These are phyloP conservation scores for Platycercus adscitus DNA, from an alignment of 2,113 vertebrate genomes.

Conservation along the genomic window DNA sequence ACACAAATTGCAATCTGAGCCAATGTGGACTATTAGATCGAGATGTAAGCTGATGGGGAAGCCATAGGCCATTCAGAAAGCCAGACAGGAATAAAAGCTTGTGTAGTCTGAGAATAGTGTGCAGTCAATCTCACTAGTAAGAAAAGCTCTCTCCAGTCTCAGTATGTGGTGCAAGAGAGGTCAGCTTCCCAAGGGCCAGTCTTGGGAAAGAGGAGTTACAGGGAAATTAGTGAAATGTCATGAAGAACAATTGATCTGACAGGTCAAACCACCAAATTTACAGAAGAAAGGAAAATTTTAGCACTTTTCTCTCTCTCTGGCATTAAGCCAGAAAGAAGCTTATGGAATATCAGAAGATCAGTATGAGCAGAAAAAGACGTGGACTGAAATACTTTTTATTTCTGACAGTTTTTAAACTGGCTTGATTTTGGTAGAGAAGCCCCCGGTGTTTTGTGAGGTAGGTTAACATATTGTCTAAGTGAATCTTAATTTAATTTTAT, in stretches of 20 bases:
- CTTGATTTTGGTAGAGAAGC: background rate
- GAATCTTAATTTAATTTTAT: background rate
- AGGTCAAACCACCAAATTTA: background rate
- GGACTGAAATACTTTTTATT: background rate
- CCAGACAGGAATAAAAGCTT: background rate
- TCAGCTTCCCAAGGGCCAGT: background rate
- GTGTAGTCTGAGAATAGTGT: background rate
- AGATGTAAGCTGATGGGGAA: background rate
- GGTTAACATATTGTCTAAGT: background rate
- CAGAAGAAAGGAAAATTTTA: background rate
- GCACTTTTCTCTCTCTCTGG: background rate
- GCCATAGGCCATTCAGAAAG: background rate
- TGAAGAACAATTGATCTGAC: background rate
- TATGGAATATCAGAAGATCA: background rate
- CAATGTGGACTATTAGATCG: background rate
- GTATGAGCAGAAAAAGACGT: background rate
- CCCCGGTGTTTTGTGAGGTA: background rate
- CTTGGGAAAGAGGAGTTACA: background rate
- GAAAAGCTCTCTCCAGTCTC: background rate
- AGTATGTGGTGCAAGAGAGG: rapidly evolving
- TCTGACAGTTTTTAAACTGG: background rate
- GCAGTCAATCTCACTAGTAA: background rate
- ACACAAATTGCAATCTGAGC: rapidly evolving
- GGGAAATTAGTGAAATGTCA: background rate
- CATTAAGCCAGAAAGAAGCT: background rate